Conservation (phyloP, 64 coral and sea anemone species). For the Montipora foliosa region DNA sequence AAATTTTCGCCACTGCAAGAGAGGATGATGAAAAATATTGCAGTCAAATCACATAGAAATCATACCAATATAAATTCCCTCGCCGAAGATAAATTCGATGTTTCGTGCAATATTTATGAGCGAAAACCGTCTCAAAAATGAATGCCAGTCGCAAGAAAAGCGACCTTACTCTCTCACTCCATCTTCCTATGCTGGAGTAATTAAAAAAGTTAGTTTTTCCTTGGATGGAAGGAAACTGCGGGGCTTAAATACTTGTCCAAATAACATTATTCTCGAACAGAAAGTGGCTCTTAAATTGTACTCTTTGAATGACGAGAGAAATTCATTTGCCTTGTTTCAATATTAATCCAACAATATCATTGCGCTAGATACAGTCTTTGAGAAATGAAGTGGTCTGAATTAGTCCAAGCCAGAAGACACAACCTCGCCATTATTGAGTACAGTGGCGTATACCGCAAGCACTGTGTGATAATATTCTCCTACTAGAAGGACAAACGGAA, state of each 20-base stretch:
- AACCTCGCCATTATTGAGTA: too few species aligned
- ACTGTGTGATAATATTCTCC: too few species aligned
- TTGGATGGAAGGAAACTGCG: background rate
- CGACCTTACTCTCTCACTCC: background rate
- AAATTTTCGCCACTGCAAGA: too few species aligned
- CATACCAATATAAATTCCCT: slow-evolving; percentile 1
- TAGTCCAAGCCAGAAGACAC: too few species aligned
- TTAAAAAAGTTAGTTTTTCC: background rate
- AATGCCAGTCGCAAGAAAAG: background rate
- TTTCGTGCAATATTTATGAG: slow-evolving; percentile 32
- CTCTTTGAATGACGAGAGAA: background rate
- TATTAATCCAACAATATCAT: background rate
- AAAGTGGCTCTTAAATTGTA: background rate
- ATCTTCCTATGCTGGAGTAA: background rate
- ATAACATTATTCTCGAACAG: background rate
- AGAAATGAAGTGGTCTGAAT: too few species aligned
- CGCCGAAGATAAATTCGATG: background rate
- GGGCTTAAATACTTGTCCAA: too few species aligned
- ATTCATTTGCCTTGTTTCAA: background rate
- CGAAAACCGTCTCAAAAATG: background rate
- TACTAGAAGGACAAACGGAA: too few species aligned
- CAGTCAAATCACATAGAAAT: background rate
- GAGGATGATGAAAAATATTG: background rate
- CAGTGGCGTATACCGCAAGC: too few species aligned
- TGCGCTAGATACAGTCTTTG: background rate